Base-by-base conservation (phyloP, 2,113 vertebrate species). In the Paedocypris sp. region DNA sequence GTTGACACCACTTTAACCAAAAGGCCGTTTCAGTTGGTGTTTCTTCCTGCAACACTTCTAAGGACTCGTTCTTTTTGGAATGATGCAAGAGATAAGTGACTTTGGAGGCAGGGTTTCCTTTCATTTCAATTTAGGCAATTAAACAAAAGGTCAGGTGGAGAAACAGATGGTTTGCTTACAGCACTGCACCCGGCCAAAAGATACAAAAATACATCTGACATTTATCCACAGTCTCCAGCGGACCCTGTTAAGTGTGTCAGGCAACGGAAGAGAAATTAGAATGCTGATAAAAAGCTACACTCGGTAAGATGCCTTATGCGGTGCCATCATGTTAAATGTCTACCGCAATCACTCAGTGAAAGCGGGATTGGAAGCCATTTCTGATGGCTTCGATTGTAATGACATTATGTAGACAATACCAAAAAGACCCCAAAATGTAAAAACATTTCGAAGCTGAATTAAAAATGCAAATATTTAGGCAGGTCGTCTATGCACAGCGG, bases 91-190 rank as follows among this genome's bases (percentile, higher is more conserved):
- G 61, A 72, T 74, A 61, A 74, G 57, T 36, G 69, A 72, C 62
- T 69, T 72, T n/a, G 42, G 62, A 69, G 75, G 48, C 64, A 70
- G 60, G 51, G 64, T 69, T 73, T 62, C 66, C 79, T 79, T 73
- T 77, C 75, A 67, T 70, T 76, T 70, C 76, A 76, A 78, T 82
- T 80, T 74, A 65, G 63, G 60, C 73, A 75, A 80, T 81, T 81
- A 80, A 78, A 70, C 66, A 60, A 85, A 86, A 85, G 84, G 82
- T 85, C 79, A 80, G 70, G 60, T 68, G 66, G 62, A 61, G 68
- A 79, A 79, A 76, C 82, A 82, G 80, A 81, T 80, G 77, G 76
- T 64, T 70, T 54, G 63, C 52, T 52, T 58, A 72, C 61, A 62
- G 56, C 39, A 28, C 48, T 9, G 20, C 31, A 32, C 60, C 60